Percentiles rank a stretch among this genome's conserved stretches.
Conservation (phyloP, 2,797 vertebrate species). For the Eupleurogrammus muticus region DNA sequence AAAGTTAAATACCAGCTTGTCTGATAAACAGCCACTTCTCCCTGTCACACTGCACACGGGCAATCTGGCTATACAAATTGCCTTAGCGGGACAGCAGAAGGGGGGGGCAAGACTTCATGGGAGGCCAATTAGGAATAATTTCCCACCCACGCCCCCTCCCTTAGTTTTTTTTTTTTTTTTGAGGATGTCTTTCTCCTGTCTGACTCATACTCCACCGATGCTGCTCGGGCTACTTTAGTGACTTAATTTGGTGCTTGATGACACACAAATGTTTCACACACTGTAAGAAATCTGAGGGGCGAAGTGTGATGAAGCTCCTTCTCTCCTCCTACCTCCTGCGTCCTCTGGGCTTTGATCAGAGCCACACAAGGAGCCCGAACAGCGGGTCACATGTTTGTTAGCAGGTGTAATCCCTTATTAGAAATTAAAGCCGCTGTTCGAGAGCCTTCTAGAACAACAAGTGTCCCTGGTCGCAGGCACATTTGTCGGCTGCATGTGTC, state of each 20-base stretch:
- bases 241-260: slow-evolving; percentile 1
- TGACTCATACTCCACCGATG: slow-evolving; percentile 1
- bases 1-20: slow-evolving; percentile 72
- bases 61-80: slow-evolving; percentile 61
- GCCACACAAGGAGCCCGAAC: neutral
- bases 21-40: slow-evolving; percentile 73
- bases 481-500: neutral
- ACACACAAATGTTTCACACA: neutral
- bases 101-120: slow-evolving; percentile 18
- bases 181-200: slow-evolving; percentile 21
- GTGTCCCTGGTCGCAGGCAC: neutral
- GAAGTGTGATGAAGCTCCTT: no score
- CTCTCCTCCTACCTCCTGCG: neutral
- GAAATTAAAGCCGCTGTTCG: neutral
- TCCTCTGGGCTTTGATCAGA: slow-evolving; percentile 4
- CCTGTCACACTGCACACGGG: slow-evolving; percentile 53
- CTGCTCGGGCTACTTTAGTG: slow-evolving; percentile 11
- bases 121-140: slow-evolving; percentile 39
- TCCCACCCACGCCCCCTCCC: no score
- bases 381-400: neutral
- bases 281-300: neutral
- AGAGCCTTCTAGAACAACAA: neutral
- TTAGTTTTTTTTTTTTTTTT: slow-evolving; percentile 23
- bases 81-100: slow-evolving; percentile 37
- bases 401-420: neutral